Evolutionary conservation across 1,140 invertebrate species (phyloP).

Genomic region (Panulirus ornatus): DNA sequence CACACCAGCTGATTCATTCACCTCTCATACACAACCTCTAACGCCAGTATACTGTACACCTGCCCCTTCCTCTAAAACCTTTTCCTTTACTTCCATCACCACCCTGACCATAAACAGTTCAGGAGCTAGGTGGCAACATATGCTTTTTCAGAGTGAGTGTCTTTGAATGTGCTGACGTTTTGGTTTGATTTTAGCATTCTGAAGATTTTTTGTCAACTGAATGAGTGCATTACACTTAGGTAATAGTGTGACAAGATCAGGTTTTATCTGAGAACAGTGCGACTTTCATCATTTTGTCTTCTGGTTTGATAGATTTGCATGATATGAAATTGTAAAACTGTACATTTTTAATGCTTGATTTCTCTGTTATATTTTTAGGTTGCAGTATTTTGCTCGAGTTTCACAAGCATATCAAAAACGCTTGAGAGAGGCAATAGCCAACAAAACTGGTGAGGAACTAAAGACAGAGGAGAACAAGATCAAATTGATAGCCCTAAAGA

Average conservation of each 20-base stretch:
- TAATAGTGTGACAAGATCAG: too few species aligned
- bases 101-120: too few species aligned
- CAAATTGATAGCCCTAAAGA: slow-evolving; percentile 91
- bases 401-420: slow-evolving; percentile 96
- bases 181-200: too few species aligned
- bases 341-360: neutral
- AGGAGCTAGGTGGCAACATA: neutral
- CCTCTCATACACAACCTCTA: too few species aligned
- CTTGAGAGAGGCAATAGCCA: slow-evolving; percentile 90
- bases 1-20: too few species aligned
- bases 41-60: too few species aligned
- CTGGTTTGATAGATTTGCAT: too few species aligned
- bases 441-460: slow-evolving; percentile 86
- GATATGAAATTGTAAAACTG: neutral
- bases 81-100: too few species aligned
- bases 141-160: neutral
- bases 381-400: slow-evolving; percentile 95
- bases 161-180: neutral
- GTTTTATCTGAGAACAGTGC: too few species aligned
- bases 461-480: slow-evolving; percentile 91
- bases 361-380: slow-evolving; percentile 79
- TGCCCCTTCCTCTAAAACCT: too few species aligned
- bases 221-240: neutral
- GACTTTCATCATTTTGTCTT: too few species aligned
- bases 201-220: neutral